These are phyloP conservation scores for Atta texana DNA, from an alignment of 1,140 invertebrate species.

Conservation along the genomic window DNA sequence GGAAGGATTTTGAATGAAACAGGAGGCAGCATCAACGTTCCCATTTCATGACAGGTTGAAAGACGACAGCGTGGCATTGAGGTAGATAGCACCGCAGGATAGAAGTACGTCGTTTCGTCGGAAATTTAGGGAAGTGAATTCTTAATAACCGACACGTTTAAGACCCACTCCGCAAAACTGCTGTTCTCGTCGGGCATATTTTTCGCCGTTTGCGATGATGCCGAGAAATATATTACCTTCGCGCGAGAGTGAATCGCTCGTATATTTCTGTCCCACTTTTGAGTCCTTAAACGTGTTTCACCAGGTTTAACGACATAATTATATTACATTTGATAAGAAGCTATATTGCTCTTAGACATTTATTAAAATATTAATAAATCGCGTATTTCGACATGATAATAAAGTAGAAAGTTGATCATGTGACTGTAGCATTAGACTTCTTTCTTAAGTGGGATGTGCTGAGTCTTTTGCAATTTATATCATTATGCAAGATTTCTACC, in stretches of 20 bases:
- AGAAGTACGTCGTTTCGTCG: conserved; percentile 44
- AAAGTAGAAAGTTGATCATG: conserved; percentile 44
- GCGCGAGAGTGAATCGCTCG: conserved; percentile 3
- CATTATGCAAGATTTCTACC: conserved; percentile 12
- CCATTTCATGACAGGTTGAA: conserved; percentile 58
- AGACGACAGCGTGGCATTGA: conserved; percentile 44
- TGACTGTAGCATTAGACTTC: conserved; percentile 6
- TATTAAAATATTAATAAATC: conserved; percentile 56
- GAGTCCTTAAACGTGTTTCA: conserved; percentile 5
- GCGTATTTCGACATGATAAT: conserved; percentile 49
- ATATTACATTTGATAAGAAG: conserved; percentile 29
- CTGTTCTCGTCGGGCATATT: conserved; percentile 4
- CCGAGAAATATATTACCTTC: conserved; percentile 3
- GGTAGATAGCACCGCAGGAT: conserved; percentile 42
- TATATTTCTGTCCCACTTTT: conserved; percentile 23
- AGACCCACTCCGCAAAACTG: conserved; percentile 23
- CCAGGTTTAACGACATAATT: conserved; percentile 25
- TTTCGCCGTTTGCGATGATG: conserved; percentile 22
- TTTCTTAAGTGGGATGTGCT: conserved; percentile 14
- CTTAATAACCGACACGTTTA: conserved; percentile 52
- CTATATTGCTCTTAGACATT: conserved; percentile 12
- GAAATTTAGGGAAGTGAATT: conserved; percentile 45
- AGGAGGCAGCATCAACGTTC: conserved; percentile 56
- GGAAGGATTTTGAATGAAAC: conserved; percentile 60
- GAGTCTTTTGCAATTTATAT: conserved; percentile 26